Conservation (phyloP, 2,888 invertebrate species). For the Poecilus cupreus region DNA sequence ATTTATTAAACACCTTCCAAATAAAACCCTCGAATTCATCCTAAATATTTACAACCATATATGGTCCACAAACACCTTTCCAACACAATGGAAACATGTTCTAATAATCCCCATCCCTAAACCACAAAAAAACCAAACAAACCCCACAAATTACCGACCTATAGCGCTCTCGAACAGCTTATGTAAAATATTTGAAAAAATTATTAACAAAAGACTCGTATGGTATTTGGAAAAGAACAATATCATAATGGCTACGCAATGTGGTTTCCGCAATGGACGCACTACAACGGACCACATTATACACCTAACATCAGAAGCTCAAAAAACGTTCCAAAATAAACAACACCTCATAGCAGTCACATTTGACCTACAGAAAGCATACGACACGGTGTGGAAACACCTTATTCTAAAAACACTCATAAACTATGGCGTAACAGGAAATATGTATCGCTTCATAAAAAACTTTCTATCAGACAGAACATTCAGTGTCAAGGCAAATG, state of each 20-base stretch:
- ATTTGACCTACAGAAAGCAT: too few species aligned
- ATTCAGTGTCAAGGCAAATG: not conserved
- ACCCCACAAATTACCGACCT: not conserved
- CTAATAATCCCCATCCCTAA: not conserved
- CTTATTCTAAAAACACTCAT: not conserved
- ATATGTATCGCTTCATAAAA: conserved; percentile 2
- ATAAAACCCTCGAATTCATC: not conserved
- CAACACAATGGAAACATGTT: not conserved
- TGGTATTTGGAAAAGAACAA: conserved; percentile 18
- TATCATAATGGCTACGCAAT: not conserved
- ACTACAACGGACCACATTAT: conserved; percentile 1
- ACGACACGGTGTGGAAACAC: conserved; percentile 2
- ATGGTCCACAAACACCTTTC: not conserved
- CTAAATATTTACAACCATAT: conserved; percentile 11
- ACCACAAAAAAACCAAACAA: not conserved
- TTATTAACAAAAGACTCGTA: conserved; percentile 7
- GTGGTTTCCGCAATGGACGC: not conserved
- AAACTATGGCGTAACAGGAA: not conserved
- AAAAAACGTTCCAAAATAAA: conserved; percentile 18
- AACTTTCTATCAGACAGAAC: not conserved
- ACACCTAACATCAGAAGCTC: conserved; percentile 11
- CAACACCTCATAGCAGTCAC: conserved; percentile 22
- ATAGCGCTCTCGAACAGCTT: not conserved
- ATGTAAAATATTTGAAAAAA: conserved; percentile 8
- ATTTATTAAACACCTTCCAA: not conserved